Base-by-base conservation (phyloP, 1,140 invertebrate genomes). In the Cotesia glomerata region DNA sequence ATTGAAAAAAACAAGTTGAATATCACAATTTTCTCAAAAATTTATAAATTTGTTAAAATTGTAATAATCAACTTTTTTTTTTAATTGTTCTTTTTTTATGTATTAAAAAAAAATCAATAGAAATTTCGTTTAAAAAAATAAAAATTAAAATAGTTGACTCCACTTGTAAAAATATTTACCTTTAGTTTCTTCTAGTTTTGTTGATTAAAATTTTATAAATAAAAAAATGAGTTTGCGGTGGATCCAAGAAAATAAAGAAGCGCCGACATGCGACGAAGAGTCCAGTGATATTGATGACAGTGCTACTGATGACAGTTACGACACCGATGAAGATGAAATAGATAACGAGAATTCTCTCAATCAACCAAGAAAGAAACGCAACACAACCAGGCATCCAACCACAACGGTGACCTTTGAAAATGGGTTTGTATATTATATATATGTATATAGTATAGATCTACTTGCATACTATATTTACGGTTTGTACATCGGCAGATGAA, bases 251-350 rank as follows among this genome's bases (percentile, higher is more conserved):
- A 85, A 81, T 14, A 77, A 80, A 18, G 80, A 80, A 32, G 78
- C 83, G 2, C 84, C 84, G 5, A 85, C 82, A n/a, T 82, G 80
- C 59, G 81, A 84, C 35, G 85, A 86, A 56, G 84, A 86, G 35
- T 81, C 79, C 67, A 86, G 85, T 71, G 84, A 86, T 65, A 85
- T 86, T 56, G 85, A 86, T 54, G 82, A 85, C 64, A 85, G 82
- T 69, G 82, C 82, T 70, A 84, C 83, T 63, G 82, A 85, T 13
- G 82, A 84, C 34, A 85, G 83, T 69, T 85, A 83, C 32, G 85
- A 84, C 69, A 80, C 83, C 1, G 82, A 85, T 4, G 49, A 77
- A 35, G 66, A 52, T n/a, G 70, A 67, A 9, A 61, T 72, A 45
- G 73, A 78, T 5, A 72, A 80, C 5, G 72, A 75, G 54, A 65